Conservation (phyloP, 1,140 invertebrate genomes). For the Hyposmocoma kahamanoa region DNA sequence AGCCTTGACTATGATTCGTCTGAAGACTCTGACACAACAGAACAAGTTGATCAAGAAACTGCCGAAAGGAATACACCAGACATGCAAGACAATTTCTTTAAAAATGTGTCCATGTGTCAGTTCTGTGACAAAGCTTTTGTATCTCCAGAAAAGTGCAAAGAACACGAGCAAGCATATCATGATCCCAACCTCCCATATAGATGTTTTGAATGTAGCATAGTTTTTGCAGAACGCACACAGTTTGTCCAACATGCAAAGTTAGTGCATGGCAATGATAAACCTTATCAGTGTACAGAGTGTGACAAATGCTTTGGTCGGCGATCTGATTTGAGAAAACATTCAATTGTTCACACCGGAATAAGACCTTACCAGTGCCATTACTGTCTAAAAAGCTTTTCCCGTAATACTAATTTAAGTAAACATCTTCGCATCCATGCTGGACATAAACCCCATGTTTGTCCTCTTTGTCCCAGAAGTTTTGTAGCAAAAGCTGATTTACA, state of each 20-base stretch:
- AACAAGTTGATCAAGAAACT: constrained; percentile 42
- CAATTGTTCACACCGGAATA: constrained; percentile 82
- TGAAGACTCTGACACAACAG: constrained; percentile 56
- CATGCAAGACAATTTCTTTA: constrained; percentile 57
- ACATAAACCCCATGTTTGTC: constrained; percentile 81
- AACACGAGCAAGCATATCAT: constrained; percentile 75
- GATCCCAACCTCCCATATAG: constrained; percentile 74
- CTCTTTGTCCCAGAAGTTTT: constrained; percentile 82
- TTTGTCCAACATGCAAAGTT: constrained; percentile 77
- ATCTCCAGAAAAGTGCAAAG: constrained; percentile 72
- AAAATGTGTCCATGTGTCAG: constrained; percentile 78
- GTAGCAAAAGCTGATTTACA: constrained; percentile 81
- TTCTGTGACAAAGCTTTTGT: constrained; percentile 80
- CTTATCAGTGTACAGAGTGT: constrained; percentile 79
- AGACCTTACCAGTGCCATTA: constrained; percentile 79
- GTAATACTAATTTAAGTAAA: constrained; percentile 89
- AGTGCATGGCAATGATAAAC: constrained; percentile 77
- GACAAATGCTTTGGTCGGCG: constrained; percentile 77
- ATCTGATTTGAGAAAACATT: constrained; percentile 79
- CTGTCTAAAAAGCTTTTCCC: constrained; percentile 80
- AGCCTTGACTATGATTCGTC: constrained; percentile 76
- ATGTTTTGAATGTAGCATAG: constrained; percentile 75
- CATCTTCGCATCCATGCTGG: constrained; percentile 86
- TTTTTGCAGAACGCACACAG: constrained; percentile 71
- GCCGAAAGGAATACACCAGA: constrained; percentile 43